phyloP scores from a whole-genome alignment of 1,140 invertebrate genomes.

The Eubasilissa regina region DNA sequence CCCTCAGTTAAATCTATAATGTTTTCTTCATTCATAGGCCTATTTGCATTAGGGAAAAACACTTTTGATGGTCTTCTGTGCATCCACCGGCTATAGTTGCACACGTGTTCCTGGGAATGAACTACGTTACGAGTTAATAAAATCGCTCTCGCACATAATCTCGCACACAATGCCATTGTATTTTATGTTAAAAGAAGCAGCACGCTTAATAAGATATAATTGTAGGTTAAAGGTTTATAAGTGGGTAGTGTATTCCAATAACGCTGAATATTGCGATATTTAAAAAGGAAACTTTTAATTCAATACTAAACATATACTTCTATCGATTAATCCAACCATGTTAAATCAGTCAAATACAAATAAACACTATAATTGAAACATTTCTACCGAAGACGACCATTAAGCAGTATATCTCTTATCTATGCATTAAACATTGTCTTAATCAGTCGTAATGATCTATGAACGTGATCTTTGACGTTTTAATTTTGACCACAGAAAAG shows the following conservation, averaged over 20 bases:
- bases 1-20: slow-evolving; percentile 61
- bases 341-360: no score
- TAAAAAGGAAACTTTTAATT: no score
- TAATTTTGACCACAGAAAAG: no score
- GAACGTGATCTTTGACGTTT: no score
- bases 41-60: slow-evolving; percentile 20
- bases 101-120: slow-evolving; percentile 6
- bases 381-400: no score
- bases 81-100: slow-evolving; percentile 45
- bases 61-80: slow-evolving; percentile 49
- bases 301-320: no score
- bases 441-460: no score
- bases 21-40: slow-evolving; percentile 15
- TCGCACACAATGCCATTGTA: slow-evolving; percentile 36
- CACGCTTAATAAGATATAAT: not conserved
- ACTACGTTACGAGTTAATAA: slow-evolving; percentile 13
- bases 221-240: not conserved
- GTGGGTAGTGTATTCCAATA: not conserved
- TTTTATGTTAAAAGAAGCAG: slow-evolving; percentile 43
- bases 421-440: no score
- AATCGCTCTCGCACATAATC: slow-evolving; percentile 15
- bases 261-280: not conserved
- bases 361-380: no score
- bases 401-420: no score
- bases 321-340: no score